Conservation (phyloP, 2,113 vertebrate genomes). For the Columba livia region DNA sequence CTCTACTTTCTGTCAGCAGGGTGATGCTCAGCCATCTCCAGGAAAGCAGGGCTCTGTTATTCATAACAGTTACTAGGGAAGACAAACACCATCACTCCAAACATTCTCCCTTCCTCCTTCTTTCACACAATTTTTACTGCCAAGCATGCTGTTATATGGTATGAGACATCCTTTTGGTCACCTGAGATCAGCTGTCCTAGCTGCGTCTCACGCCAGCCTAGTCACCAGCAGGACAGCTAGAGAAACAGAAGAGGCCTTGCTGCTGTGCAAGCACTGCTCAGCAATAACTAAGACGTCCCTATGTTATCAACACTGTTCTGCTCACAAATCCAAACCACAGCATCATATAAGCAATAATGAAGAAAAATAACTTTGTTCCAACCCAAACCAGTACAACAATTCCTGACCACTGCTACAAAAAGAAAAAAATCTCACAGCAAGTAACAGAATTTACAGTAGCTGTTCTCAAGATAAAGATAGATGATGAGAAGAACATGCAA, state of each 20-base stretch:
- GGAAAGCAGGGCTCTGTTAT: not conserved
- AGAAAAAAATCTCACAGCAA: not conserved
- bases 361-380: not conserved
- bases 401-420: not conserved
- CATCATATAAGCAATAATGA: not conserved
- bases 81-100: not conserved
- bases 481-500: not conserved
- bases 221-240: rapidly evolving
- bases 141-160: not conserved
- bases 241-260: not conserved
- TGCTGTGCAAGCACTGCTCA: not conserved
- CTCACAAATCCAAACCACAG: not conserved
- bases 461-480: not conserved
- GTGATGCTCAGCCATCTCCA: not conserved
- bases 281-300: not conserved
- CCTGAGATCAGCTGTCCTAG: not conserved
- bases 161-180: not conserved
- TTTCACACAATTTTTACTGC: not conserved
- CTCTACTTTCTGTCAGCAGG: not conserved
- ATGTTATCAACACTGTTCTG: not conserved
- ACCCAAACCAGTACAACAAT: not conserved
- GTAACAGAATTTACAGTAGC: not conserved
- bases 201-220: not conserved
- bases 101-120: not conserved
- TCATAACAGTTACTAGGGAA: not conserved